Base-by-base conservation (phyloP, 2,888 invertebrate species). In the Tinea semifulvella region DNA sequence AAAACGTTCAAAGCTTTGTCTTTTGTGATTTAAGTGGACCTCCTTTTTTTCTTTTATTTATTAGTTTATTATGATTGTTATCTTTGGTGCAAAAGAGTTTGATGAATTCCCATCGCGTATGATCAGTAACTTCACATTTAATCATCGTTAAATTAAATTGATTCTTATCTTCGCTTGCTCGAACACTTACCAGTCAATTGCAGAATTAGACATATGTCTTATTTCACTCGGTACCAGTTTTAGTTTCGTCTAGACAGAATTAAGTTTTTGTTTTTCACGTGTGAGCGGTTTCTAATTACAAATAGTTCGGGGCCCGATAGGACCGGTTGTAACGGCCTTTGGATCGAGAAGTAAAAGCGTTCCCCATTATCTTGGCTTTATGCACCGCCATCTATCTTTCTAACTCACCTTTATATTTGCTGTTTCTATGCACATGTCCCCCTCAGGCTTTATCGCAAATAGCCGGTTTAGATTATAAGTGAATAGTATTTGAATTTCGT, bases 181-280 rank as follows among this genome's bases (percentile, higher is more conserved):
- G n/a, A n/a, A n/a, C n/a, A n/a, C n/a, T n/a, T n/a, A n/a, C n/a
- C n/a, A n/a, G n/a, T n/a, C n/a, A n/a, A n/a, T n/a, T n/a, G n/a
- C n/a, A n/a, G n/a, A n/a, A n/a, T n/a, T n/a, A n/a, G n/a, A n/a
- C n/a, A n/a, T n/a, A n/a, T n/a, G n/a, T n/a, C n/a, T n/a, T n/a
- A n/a, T n/a, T n/a, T n/a, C n/a, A n/a, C n/a, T n/a, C n/a, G n/a
- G n/a, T n/a, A n/a, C n/a, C n/a, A n/a, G n/a, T n/a, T n/a, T n/a
- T n/a, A n/a, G n/a, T n/a, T n/a, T n/a, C 2, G 31, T 31, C 31
- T 31, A 31, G 31, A 31, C 31, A n/a, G 4, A n/a, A 31, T 31
- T 31, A 13, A 31, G 31, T 31, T 31, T 31, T 31, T 31, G 13
- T 31, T 31, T 31, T 31, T n/a, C 31, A 31, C 31, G 31, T 31